phyloP scores from a whole-genome alignment of 2,797 vertebrate genomes.

The Megaceryle alcyon region DNA sequence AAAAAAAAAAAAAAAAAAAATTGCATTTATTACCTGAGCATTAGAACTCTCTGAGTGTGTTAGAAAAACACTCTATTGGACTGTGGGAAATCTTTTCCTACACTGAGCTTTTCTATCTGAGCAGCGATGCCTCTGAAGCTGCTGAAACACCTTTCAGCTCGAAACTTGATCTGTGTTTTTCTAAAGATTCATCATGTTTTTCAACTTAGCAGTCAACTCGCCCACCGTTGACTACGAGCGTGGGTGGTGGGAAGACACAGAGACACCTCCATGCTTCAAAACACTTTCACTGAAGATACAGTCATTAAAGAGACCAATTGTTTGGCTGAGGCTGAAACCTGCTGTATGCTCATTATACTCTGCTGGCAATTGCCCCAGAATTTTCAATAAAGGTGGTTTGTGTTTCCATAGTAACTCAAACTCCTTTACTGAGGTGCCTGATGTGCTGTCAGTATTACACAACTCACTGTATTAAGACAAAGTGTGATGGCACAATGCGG shows the following conservation, averaged over 20 bases:
- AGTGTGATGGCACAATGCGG: background rate
- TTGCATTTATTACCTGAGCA: background rate
- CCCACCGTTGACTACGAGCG: background rate
- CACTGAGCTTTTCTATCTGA: background rate
- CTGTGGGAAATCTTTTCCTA: background rate
- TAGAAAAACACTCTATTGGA: background rate
- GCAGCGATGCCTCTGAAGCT: background rate
- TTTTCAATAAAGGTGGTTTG: slow-evolving; percentile 16
- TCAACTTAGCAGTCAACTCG: background rate
- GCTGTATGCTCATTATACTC: background rate
- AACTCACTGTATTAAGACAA: background rate
- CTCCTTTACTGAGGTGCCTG: background rate
- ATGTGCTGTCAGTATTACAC: background rate
- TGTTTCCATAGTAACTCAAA: slow-evolving; percentile 31
- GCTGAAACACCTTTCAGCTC: background rate
- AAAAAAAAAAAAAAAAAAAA: background rate
- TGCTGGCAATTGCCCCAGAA: background rate
- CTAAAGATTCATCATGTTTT: slow-evolving; percentile 30
- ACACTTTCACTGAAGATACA: background rate
- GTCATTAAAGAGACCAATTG: background rate
- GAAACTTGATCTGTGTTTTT: background rate
- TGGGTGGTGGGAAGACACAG: background rate
- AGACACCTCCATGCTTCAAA: slow-evolving; percentile 33
- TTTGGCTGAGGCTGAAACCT: slow-evolving; percentile 7
- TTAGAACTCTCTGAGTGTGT: background rate